Percentiles rank a stretch among this genome's conserved stretches.
Conservation (phyloP, 2,888 invertebrate genomes). For the Protula sp. region DNA sequence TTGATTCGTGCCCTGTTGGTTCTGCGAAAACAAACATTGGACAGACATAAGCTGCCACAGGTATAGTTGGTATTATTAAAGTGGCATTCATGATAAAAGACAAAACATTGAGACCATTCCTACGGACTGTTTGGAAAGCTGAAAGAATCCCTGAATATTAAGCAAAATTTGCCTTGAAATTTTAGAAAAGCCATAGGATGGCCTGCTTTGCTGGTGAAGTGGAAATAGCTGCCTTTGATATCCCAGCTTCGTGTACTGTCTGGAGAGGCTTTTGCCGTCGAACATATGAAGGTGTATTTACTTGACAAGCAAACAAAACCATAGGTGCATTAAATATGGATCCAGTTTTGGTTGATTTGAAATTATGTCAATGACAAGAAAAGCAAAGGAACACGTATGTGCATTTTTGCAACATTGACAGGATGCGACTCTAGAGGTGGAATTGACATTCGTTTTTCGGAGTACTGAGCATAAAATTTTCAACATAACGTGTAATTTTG, state of each 20-base stretch:
- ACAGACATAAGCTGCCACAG: constrained; percentile 35
- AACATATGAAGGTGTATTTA: constrained; percentile 15
- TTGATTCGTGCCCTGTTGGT: constrained; percentile 22
- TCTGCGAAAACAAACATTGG: constrained; percentile 40
- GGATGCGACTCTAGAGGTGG: no score
- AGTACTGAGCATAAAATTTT: constrained; percentile 36
- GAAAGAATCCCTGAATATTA: constrained; percentile 29
- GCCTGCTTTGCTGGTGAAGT: no score
- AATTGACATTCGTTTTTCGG: no score
- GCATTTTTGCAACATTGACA: constrained; percentile 33
- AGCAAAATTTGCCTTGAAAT: no score
- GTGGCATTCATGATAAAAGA: constrained; percentile 35
- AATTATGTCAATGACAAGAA: constrained; percentile 6
- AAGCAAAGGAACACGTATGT: constrained; percentile 16
- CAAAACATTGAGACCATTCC: constrained; percentile 27
- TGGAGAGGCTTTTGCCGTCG: constrained; percentile 22
- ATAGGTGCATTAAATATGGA: constrained; percentile 27
- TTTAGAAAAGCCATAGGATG: no score
- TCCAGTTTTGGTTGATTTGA: constrained; percentile 18
- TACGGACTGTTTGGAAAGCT: constrained; percentile 26
- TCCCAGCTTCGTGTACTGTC: constrained; percentile 25
- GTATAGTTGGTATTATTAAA: constrained; percentile 33
- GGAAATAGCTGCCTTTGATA: constrained; percentile 26
- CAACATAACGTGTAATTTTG: constrained; percentile 28
- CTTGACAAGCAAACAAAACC: no score